Evolutionary conservation across 2,113 vertebrate species (phyloP), one percentile per base, ranked within the genome.

Genomic region (Hemichromis elongatus): DNA sequence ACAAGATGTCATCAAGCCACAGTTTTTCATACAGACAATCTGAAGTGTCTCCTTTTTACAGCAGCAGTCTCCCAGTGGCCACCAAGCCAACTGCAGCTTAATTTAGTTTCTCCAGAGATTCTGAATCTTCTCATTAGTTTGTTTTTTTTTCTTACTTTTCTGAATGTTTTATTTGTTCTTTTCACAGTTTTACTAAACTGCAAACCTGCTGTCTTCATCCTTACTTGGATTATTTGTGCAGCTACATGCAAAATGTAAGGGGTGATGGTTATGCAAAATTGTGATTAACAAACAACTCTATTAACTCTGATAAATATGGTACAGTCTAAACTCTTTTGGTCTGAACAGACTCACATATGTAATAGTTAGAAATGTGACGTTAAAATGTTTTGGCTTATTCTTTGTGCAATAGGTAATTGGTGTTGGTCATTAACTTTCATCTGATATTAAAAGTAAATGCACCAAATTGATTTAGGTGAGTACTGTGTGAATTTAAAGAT

Each of bases 101-200:
- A n/a, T 35, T 61, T 63, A 11, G 0, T 35, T 63, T 63, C 59
- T 35, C 30, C 30, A n/a, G 59, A 35, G 18, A 54, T 35, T 35
- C 30, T 3, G 57, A 61, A 33, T 0, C 9, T n/a, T 35, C 30
- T 63, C 59, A 6, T 35, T 0, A 1, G 0, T 19, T 61, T 33
- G 28, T 35, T 63, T 61, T 61, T 61, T 61, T 4, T 35, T n/a
- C 57, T 35, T 61, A 3, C 2, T 35, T 61, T 61, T 63, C 3
- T 12, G 30, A 63, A 61, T 33, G 18, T n/a, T 35, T 61, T 12
- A 9, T 0, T n/a, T 35, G 57, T 30, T 61, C 18, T 35, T 2
- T 35, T 63, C 59, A 7, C 18, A 35, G n/a, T 63, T 63, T 63
- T 63, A 35, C 59, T 63, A 35, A 63, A 63, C 10, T 3, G n/a